Conservation (phyloP, 2,113 vertebrate species). For the Peromyscus maniculatus region DNA sequence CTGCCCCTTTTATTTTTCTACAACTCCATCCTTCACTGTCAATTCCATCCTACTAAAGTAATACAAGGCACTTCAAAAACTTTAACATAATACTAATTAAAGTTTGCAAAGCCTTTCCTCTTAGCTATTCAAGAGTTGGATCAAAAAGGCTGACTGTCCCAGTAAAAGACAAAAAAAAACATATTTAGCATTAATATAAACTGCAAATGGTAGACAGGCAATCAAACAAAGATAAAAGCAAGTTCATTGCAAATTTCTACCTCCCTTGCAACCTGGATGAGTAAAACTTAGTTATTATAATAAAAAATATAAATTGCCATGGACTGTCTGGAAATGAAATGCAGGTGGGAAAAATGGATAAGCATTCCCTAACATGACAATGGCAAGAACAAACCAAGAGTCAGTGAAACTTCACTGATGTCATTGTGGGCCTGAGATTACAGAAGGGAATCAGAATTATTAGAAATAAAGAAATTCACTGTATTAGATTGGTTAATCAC, state of each 20-base stretch:
- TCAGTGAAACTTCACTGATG: neutral
- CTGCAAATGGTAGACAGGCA: neutral
- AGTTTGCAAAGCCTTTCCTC: neutral
- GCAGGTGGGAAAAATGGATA: neutral
- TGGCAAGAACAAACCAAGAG: neutral
- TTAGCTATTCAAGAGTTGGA: neutral
- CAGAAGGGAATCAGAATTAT: neutral
- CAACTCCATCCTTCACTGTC: neutral
- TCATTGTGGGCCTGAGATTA: neutral
- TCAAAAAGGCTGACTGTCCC: neutral
- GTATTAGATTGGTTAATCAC: neutral
- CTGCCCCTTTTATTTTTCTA: neutral
- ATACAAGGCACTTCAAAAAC: neutral
- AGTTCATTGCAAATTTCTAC: constrained; percentile 30
- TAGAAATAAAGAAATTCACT: constrained; percentile 44
- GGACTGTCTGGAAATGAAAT: constrained; percentile 24
- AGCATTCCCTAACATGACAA: neutral
- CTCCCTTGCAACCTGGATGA: constrained; percentile 3
- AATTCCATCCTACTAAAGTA: constrained; percentile 11
- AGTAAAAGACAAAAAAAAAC: constrained; percentile 32
- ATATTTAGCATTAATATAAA: constrained; percentile 10
- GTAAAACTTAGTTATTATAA: constrained; percentile 27
- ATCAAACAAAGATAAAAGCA: constrained; percentile 31
- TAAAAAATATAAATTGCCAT: neutral
- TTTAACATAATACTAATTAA: neutral